phyloP scores from a whole-genome alignment of 2,888 invertebrate species.

The Agrilus mali region DNA sequence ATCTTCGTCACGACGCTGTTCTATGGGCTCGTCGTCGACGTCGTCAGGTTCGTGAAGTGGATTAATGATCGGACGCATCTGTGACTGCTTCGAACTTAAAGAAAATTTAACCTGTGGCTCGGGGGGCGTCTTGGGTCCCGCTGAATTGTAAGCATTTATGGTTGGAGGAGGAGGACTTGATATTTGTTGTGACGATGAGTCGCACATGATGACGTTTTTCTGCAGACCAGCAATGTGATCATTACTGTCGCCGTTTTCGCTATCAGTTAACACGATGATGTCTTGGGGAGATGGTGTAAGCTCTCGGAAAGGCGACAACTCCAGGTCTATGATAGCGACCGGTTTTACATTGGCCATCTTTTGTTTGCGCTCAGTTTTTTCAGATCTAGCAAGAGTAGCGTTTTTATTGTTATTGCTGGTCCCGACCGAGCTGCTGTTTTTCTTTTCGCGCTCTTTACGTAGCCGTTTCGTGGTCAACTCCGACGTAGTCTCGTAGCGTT shows the following conservation, averaged over 20 bases:
- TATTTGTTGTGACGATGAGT: slow-evolving; percentile 19
- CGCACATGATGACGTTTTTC: slow-evolving; percentile 13
- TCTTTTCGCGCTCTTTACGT: slow-evolving; percentile 31
- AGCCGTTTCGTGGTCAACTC: slow-evolving; percentile 27
- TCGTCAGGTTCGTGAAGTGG: slow-evolving; percentile 49
- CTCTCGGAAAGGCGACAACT: slow-evolving; percentile 74
- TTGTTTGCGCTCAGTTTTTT: slow-evolving; percentile 24
- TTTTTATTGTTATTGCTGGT: slow-evolving; percentile 23
- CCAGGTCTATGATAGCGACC: slow-evolving; percentile 75
- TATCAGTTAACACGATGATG: slow-evolving; percentile 74
- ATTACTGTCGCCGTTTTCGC: slow-evolving; percentile 41
- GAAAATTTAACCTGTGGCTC: slow-evolving; percentile 56
- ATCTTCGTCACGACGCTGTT: slow-evolving; percentile 20
- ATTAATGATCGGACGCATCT: slow-evolving; percentile 42
- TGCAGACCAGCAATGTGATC: slow-evolving; percentile 12
- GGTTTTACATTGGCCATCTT: slow-evolving; percentile 46
- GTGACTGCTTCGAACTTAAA: slow-evolving; percentile 38
- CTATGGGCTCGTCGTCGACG: slow-evolving; percentile 19
- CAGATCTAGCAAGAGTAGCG: slow-evolving; percentile 10
- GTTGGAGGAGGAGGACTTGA: slow-evolving; percentile 23
- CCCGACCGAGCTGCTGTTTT: slow-evolving; percentile 1
- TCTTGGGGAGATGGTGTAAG: slow-evolving; percentile 68
- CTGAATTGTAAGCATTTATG: slow-evolving; percentile 27
- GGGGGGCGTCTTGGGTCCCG: slow-evolving; percentile 63
- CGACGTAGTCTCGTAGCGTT: slow-evolving; percentile 29